These are phyloP conservation scores for Sakesphorus luctuosus DNA, from an alignment of 2,113 vertebrate genomes.

Conservation along the genomic window DNA sequence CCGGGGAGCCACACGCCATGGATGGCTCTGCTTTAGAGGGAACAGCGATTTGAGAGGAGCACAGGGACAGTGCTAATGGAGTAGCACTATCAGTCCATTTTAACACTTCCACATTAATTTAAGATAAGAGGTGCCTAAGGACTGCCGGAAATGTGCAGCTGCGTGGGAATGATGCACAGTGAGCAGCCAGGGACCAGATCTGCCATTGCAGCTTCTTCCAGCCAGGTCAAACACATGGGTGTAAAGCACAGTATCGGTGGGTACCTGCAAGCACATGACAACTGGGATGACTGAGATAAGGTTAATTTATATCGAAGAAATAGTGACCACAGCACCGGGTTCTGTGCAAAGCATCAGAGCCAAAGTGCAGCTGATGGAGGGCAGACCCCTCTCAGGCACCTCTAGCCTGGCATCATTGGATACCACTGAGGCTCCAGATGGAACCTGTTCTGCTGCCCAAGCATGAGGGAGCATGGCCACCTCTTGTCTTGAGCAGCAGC, in stretches of 20 bases:
- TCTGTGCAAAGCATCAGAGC: background rate
- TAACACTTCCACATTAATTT: background rate
- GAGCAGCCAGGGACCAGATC: background rate
- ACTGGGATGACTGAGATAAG: background rate
- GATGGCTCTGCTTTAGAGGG: background rate
- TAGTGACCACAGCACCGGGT: background rate
- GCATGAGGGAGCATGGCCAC: rapidly evolving
- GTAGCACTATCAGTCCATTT: background rate
- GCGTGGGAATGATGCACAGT: background rate
- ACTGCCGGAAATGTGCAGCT: background rate
- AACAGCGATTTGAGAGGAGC: background rate
- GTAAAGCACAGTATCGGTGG: background rate
- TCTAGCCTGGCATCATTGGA: rapidly evolving
- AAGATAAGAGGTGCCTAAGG: background rate
- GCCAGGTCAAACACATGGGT: rapidly evolving
- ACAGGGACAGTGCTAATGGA: background rate
- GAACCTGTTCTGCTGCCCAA: background rate
- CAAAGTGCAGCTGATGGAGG: rapidly evolving
- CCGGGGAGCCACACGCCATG: rapidly evolving
- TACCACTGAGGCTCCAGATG: rapidly evolving
- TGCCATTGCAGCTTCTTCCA: rapidly evolving
- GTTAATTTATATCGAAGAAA: background rate
- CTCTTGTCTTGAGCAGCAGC: background rate
- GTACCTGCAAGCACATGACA: rapidly evolving
- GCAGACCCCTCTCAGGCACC: rapidly evolving